Conservation (phyloP, 1,140 invertebrate genomes). For the Lordiphosa stackelbergi region DNA sequence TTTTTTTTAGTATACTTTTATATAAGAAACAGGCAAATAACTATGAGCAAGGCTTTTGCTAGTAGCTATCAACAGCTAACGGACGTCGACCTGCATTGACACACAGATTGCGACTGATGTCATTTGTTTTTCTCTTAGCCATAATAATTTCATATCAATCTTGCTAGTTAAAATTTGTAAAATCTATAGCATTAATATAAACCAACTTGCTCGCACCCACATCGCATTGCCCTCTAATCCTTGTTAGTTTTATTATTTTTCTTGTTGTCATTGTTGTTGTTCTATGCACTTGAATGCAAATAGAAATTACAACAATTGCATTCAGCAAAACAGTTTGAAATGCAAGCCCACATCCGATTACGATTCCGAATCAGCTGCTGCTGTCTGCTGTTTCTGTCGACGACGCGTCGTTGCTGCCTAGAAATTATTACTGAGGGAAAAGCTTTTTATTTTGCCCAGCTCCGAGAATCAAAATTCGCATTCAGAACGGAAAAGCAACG, state of each 20-base stretch:
- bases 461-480: constrained; percentile 37
- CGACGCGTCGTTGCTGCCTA: constrained; percentile 10
- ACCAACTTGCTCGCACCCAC: background rate
- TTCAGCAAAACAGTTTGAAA: constrained; percentile 23
- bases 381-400: constrained; percentile 13
- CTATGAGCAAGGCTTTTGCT: too few relatives aligned
- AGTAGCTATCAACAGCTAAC: too few relatives aligned
- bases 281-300: constrained; percentile 18
- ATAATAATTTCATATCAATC: too few relatives aligned
- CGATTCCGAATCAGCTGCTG: constrained; percentile 6
- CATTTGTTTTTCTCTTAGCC: too few relatives aligned
- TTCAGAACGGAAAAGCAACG: constrained; percentile 71
- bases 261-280: background rate
- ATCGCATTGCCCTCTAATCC: constrained; percentile 12
- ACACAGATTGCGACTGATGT: too few relatives aligned
- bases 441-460: constrained; percentile 36
- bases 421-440: constrained; percentile 52
- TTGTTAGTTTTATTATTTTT: constrained; percentile 9
- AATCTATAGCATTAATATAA: too few relatives aligned
- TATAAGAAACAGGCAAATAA: too few relatives aligned
- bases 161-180: too few relatives aligned
- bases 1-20: too few relatives aligned
- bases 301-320: constrained; percentile 11
- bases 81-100: too few relatives aligned
- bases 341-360: constrained; percentile 22